These are phyloP conservation scores for Syngnathoides biaculeatus DNA, from an alignment of 2,113 vertebrate genomes.

Conservation along the genomic window DNA sequence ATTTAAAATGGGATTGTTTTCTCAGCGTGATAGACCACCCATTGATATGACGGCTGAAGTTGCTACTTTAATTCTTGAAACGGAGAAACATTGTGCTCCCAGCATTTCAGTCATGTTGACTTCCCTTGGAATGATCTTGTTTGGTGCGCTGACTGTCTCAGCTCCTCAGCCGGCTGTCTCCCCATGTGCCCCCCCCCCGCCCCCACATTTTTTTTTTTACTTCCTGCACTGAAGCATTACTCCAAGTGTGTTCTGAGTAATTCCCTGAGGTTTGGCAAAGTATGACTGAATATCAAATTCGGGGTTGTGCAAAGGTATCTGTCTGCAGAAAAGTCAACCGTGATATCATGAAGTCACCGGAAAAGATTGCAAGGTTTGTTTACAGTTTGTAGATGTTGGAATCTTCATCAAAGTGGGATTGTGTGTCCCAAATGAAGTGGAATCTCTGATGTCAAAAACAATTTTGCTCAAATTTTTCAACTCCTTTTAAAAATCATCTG, in stretches of 20 bases:
- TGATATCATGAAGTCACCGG: neutral
- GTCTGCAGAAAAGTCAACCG: conserved; percentile 5
- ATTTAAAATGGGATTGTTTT: conserved; percentile 56
- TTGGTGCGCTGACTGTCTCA: conserved; percentile 18
- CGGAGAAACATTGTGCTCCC: conserved; percentile 5
- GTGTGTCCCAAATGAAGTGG: too few relatives aligned
- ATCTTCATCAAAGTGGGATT: too few relatives aligned
- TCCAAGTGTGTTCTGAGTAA: conserved; percentile 14
- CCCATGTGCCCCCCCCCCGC: neutral
- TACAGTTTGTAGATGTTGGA: neutral
- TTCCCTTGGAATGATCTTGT: conserved; percentile 20
- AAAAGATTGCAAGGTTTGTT: neutral
- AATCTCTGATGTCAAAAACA: too few relatives aligned
- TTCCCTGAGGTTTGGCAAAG: conserved; percentile 16
- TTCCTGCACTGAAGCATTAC: conserved; percentile 9
- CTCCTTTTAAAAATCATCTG: too few relatives aligned
- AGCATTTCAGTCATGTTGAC: conserved; percentile 14
- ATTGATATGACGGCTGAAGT: conserved; percentile 28
- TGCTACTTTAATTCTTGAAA: conserved; percentile 8
- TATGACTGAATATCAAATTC: conserved; percentile 23
- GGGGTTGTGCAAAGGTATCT: neutral
- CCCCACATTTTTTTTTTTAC: conserved; percentile 13
- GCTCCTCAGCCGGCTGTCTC: conserved; percentile 26
- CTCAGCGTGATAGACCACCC: conserved; percentile 42
- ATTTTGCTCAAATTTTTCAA: too few relatives aligned